Evolutionary conservation across 2,888 invertebrate genomes (phyloP), one percentile per base, ranked within the genome.

Genomic region (Eristalis intricaria): DNA sequence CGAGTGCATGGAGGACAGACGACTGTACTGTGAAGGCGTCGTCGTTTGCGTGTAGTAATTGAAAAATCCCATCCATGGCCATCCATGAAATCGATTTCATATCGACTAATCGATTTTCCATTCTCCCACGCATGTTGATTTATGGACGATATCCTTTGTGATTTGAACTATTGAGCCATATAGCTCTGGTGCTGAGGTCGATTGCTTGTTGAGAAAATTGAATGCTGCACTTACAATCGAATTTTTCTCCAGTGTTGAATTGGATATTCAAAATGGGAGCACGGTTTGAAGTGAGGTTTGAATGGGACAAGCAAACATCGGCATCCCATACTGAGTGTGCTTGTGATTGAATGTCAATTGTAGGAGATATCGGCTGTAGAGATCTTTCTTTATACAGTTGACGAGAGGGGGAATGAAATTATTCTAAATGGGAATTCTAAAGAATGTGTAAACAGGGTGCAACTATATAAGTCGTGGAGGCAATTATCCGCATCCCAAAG

Each of bases 51-150:
- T 78, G 77, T 19, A 19, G 50, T 69, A 77, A 81, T 81, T 77
- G 76, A 73, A 85, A 85, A 73, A 64, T 73, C 58, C 69, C 64
- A 77, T 84, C 40, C 70, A 23, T 56, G 50, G 74, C 10, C n/a
- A n/a, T n/a, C n/a, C n/a, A n/a, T 73, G 69, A 78, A 85, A 81
- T 83, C 79, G 79, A 79, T 79, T 79, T 87, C 50, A 64, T 82
- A 79, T 76, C 83, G 70, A 79, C 68, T 82, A 83, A 87, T 86
- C 82, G 82, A 82, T 71, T 75, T 75, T 74, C 60, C 56, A 22
- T 66, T 75, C 71, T 79, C 78, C 75, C 74, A 83, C 86, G 78
- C 83, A 86, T 71, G 70, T 70, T 83, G 78, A 75, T 83, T 79
- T 83, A 79, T 83, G 61, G 64, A 38, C 64, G 70, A 23, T 38